phyloP scores from a whole-genome alignment of 2,113 vertebrate genomes.

The Gavialis gangeticus region DNA sequence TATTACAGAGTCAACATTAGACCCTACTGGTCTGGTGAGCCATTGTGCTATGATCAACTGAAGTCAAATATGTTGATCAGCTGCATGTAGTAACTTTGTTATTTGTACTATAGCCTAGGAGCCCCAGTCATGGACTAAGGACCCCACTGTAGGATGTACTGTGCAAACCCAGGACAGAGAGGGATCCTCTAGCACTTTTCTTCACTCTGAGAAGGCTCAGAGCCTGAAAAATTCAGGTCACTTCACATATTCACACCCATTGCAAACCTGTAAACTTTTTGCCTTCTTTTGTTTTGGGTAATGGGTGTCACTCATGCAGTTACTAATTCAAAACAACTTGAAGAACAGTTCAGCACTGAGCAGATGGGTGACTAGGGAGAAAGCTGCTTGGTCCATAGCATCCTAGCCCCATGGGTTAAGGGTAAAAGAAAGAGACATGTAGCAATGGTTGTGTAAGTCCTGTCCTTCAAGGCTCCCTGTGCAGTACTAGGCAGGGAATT shows the following conservation, averaged over 20 bases:
- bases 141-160: not conserved
- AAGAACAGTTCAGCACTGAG: not conserved
- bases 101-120: not conserved
- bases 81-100: not conserved
- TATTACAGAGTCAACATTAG: not conserved
- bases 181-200: not conserved
- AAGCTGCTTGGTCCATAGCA: not conserved
- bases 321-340: not conserved
- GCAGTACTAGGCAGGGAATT: too few relatives aligned
- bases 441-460: not conserved
- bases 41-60: not conserved
- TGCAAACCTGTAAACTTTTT: not conserved
- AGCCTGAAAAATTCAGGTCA: not conserved
- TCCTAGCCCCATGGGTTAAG: too few relatives aligned
- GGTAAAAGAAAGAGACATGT: not conserved
- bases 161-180: not conserved
- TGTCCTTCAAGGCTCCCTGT: too few relatives aligned
- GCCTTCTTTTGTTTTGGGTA: not conserved
- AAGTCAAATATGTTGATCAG: not conserved
- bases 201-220: not conserved
- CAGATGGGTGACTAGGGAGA: not conserved
- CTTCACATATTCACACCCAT: not conserved
- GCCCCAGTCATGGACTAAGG: not conserved
- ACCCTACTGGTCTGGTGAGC: not conserved
- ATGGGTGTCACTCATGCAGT: fast-evolving